Conservation (phyloP, 2,113 vertebrate species). For the Cyanoramphus novaezelandiae region DNA sequence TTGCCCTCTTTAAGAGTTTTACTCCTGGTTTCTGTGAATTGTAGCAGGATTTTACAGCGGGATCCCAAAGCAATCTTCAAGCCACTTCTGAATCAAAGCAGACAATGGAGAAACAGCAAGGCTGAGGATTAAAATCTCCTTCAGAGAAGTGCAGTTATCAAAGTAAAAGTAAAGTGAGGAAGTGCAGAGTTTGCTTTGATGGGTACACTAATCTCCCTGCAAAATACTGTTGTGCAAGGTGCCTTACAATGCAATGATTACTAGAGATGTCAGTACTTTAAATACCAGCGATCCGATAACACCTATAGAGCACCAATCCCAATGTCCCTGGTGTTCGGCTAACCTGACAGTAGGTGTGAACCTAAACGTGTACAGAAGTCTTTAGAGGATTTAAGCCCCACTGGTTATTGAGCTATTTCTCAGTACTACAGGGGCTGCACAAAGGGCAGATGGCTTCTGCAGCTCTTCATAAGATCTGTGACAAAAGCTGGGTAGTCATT, state of each 20-base stretch:
- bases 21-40: conserved; percentile 25
- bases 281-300: not conserved
- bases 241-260: not conserved
- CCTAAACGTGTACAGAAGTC: not conserved
- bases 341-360: not conserved
- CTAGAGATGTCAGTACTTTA: not conserved
- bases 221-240: not conserved
- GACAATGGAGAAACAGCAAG: conserved; percentile 36
- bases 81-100: conserved; percentile 46
- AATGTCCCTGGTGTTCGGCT: not conserved
- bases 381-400: not conserved
- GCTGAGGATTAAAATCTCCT: conserved; percentile 45
- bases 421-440: not conserved
- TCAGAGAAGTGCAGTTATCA: conserved; percentile 36
- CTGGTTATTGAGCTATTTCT: not conserved
- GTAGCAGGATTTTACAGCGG: conserved; percentile 36
- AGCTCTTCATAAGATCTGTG: not conserved
- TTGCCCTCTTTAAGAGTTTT: conserved; percentile 74
- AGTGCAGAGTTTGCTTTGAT: not conserved
- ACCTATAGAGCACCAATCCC: not conserved
- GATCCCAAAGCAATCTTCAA: conserved; percentile 13
- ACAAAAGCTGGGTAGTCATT: not conserved
- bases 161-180: not conserved
- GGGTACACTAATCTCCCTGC: not conserved
- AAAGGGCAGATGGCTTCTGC: not conserved